Conservation (phyloP, 2,888 invertebrate genomes). For the Caenorhabditis virilis region DNA sequence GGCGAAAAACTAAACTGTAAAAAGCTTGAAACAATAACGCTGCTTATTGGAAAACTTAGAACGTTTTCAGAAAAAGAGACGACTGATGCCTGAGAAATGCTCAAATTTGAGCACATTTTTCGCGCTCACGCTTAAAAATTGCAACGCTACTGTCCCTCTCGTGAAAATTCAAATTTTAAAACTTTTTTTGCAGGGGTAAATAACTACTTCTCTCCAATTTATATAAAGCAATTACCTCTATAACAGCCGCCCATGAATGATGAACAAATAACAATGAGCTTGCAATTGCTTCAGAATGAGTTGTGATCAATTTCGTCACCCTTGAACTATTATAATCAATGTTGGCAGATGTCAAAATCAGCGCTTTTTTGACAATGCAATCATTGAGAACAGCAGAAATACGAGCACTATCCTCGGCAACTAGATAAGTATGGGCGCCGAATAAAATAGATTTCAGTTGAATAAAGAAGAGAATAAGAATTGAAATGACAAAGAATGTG, state of each 20-base stretch:
- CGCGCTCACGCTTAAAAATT: too few relatives aligned
- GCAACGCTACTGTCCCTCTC: too few relatives aligned
- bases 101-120: too few relatives aligned
- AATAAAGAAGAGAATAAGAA: constrained; percentile 36
- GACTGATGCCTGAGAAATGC: too few relatives aligned
- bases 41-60: too few relatives aligned
- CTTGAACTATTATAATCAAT: constrained; percentile 26
- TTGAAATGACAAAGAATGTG: constrained; percentile 30
- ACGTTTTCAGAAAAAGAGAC: too few relatives aligned
- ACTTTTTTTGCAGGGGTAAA: too few relatives aligned
- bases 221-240: constrained; percentile 25
- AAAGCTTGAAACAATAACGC: too few relatives aligned
- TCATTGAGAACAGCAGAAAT: constrained; percentile 32
- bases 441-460: constrained; percentile 33
- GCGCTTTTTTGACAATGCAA: constrained; percentile 34
- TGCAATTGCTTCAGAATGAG: constrained; percentile 39
- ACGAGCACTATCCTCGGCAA: constrained; percentile 33
- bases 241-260: constrained; percentile 31
- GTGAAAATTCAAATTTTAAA: too few relatives aligned
- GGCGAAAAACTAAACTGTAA: too few relatives aligned
- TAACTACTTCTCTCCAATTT: too few relatives aligned
- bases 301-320: constrained; percentile 40
- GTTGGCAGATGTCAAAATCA: constrained; percentile 20
- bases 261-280: constrained; percentile 31
- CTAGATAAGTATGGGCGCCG: constrained; percentile 33